Conservation (phyloP, 2,113 vertebrate genomes). For the Ictalurus furcatus region DNA sequence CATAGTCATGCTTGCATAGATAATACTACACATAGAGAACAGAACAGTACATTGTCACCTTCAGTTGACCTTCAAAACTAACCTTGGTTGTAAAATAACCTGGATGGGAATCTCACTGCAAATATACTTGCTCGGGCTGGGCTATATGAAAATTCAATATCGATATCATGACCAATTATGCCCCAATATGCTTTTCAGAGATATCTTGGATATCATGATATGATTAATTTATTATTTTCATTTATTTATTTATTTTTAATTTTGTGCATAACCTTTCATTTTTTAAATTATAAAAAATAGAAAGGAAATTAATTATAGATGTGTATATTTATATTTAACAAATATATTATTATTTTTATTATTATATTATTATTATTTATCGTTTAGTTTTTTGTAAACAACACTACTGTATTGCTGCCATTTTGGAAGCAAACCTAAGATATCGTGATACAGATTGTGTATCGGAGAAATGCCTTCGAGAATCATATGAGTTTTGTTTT, state of each 20-base stretch:
- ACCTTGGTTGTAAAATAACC: not conserved
- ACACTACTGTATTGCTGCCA: not conserved
- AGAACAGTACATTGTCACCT: not conserved
- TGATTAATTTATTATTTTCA: no score
- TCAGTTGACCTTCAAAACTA: not conserved
- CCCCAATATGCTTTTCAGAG: not conserved
- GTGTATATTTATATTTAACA: no score
- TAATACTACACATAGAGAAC: not conserved
- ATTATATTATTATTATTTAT: not conserved
- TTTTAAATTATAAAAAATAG: not conserved
- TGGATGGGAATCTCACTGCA: not conserved
- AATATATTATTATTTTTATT: not conserved
- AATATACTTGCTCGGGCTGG: not conserved
- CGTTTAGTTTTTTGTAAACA: no score
- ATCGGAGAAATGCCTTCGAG: not conserved
- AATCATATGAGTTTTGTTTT: not conserved
- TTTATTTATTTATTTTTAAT: no score
- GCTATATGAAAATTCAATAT: not conserved
- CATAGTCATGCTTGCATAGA: not conserved
- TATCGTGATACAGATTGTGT: not conserved
- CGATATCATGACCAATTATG: not conserved
- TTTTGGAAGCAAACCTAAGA: not conserved
- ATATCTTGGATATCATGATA: not conserved
- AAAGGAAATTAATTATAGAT: not conserved
- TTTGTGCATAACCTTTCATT: no score